These are phyloP conservation scores for Sebastes steindachneri DNA, from an alignment of 2,797 vertebrate species.

Conservation along the genomic window DNA sequence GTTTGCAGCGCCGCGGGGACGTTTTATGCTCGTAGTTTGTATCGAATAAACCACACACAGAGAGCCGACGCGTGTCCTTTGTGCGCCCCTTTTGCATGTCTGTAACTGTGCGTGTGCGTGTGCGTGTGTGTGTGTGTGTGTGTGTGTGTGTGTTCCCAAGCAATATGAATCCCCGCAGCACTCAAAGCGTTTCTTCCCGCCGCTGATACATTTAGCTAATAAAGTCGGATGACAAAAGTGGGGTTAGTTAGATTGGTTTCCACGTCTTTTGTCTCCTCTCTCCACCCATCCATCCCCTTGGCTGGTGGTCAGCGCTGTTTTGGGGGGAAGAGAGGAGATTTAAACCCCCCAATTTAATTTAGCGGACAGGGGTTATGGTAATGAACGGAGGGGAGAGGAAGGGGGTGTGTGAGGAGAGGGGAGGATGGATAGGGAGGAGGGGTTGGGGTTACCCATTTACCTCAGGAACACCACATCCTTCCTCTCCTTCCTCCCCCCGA, in stretches of 20 bases:
- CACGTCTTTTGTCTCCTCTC: conserved; percentile 68
- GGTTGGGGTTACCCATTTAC: conserved; percentile 65
- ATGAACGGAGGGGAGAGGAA: conserved; percentile 65
- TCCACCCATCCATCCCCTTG: conserved; percentile 26
- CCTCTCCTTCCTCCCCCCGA: conserved; percentile 27
- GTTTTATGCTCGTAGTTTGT: conserved; percentile 51
- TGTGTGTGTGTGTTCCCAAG: conserved; percentile 29
- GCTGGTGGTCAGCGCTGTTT: conserved; percentile 69
- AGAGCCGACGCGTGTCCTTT: conserved; percentile 52
- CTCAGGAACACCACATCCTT: conserved; percentile 78
- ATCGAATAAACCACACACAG: conserved; percentile 54
- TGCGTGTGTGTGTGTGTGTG: conserved; percentile 1
- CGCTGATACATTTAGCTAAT: conserved; percentile 80
- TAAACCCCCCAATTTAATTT: conserved; percentile 83
- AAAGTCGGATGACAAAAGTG: conserved; percentile 77
- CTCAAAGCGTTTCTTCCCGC: conserved; percentile 51
- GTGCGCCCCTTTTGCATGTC: conserved; percentile 46
- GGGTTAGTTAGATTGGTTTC: conserved; percentile 77
- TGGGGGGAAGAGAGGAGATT: conserved; percentile 54
- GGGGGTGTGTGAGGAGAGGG: conserved; percentile 34
- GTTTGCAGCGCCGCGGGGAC: conserved; percentile 45
- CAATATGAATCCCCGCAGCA: conserved; percentile 41
- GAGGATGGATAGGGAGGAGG: conserved; percentile 41
- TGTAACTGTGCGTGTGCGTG: neutral
- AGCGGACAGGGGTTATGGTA: conserved; percentile 81